phyloP scores from a whole-genome alignment of 2,113 vertebrate genomes.

The Empidonax traillii region DNA sequence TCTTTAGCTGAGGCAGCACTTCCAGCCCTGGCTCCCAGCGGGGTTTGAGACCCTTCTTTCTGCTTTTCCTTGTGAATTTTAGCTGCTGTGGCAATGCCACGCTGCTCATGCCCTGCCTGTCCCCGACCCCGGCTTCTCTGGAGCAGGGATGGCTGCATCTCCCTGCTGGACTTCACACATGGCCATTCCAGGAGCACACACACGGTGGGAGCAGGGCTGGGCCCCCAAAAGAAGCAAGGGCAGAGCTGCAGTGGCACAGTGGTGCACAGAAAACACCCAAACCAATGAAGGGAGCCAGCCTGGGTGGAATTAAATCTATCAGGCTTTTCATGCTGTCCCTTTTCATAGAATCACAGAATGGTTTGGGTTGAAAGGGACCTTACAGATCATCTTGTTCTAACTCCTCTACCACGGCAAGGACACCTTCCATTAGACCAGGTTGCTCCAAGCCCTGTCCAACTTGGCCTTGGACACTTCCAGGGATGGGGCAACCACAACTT shows the following conservation, averaged over 20 bases:
- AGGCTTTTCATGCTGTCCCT: background rate
- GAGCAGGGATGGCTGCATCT: no score
- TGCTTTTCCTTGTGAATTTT: background rate
- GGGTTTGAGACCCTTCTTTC: background rate
- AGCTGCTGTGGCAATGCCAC: background rate
- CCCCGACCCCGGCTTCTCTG: accelerated
- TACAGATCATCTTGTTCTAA: background rate
- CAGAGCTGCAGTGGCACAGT: background rate
- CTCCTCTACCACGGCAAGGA: background rate
- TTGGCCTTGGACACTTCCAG: background rate
- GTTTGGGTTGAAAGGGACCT: background rate
- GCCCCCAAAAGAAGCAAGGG: background rate
- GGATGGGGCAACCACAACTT: background rate
- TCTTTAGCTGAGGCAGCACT: background rate
- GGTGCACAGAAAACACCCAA: background rate
- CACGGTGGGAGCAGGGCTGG: background rate
- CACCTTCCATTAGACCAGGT: background rate
- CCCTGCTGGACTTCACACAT: no score
- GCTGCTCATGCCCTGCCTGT: background rate
- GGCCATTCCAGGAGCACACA: background rate
- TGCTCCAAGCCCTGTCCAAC: background rate
- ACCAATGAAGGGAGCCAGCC: background rate
- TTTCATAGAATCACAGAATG: background rate
- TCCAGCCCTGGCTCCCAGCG: background rate
- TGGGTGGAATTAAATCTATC: background rate